Base-by-base conservation (phyloP, 2,797 vertebrate species). In the Characodon lateralis region DNA sequence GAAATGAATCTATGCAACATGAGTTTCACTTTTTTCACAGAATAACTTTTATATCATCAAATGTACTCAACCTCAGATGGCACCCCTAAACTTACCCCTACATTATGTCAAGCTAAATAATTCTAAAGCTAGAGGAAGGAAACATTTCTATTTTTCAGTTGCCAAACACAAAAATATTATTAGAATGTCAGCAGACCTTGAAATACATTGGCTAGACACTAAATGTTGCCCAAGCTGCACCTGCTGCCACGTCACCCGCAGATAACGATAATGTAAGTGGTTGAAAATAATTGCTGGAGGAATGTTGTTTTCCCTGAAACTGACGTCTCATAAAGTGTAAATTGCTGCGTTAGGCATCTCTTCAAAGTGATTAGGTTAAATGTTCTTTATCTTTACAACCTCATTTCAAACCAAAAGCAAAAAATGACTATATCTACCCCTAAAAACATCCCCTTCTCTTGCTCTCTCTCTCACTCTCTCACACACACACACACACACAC, bases 101-200 rank as follows among this genome's bases (percentile, higher is more conserved):
- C 53, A 80, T 28, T 51, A 75, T 59, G 56, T 71, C 79, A 73
- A 76, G 78, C 74, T 59, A 53, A 66, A 84, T 75, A 85, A 81
- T 78, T 61, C 35, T 71, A 79, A 69, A 78, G 35, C 35, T 35
- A 35, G 46, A 77, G 22, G 68, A 73, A 73, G 66, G 24, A 73
- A 48, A 65, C 39, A 81, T 88, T 78, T 58, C 71, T 72, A 10
- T 89, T 93, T 92, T 93, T 90, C 77, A 87, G 82, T 87, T 89
- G 84, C 83, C 80, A 88, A 89, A 89, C 70, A 86, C 80, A 89
- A 91, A 92, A 92, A 94, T 93, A 93, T 93, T 92, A 88, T 94
- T 92, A 85, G 83, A 87, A 80, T 87, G 77, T 84, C 83, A 88
- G 81, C 84, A 92, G 93, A 91, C 93, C 93, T 94, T 95, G 93